Conservation (phyloP, 2,888 invertebrate species). For the Mimas tiliae region DNA sequence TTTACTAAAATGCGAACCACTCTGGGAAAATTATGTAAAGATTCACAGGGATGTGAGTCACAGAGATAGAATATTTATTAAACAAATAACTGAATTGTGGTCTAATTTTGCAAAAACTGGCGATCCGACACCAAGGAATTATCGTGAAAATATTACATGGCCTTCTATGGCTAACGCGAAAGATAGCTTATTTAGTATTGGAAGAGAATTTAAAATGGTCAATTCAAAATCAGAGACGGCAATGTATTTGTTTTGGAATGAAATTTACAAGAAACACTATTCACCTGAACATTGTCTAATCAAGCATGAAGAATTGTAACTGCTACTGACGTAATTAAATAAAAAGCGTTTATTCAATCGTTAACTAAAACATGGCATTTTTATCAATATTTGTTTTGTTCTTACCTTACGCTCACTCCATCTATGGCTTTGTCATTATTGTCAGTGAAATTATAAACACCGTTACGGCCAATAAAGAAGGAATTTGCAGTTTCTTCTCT, state of each 20-base stretch:
- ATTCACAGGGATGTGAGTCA: slow-evolving; percentile 48
- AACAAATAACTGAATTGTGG: slow-evolving; percentile 72
- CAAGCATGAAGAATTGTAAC: slow-evolving; percentile 63
- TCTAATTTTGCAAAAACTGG: slow-evolving; percentile 79
- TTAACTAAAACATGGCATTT: too few species aligned
- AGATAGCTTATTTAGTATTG: slow-evolving; percentile 57
- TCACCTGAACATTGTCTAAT: slow-evolving; percentile 47
- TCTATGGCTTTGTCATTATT: slow-evolving; percentile 76
- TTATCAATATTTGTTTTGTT: not conserved
- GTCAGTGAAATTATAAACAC: slow-evolving; percentile 65
- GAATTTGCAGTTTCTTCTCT: slow-evolving; percentile 70
- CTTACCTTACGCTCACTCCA: slow-evolving; percentile 69
- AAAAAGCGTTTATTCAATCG: too few species aligned
- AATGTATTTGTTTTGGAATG: slow-evolving; percentile 68
- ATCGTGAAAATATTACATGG: slow-evolving; percentile 56
- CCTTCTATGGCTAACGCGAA: slow-evolving; percentile 54
- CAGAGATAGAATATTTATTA: slow-evolving; percentile 66
- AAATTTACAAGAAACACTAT: slow-evolving; percentile 63
- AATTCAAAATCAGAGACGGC: slow-evolving; percentile 53
- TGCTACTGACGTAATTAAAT: too few species aligned
- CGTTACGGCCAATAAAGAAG: slow-evolving; percentile 60
- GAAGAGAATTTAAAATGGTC: slow-evolving; percentile 52
- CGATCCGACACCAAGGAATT: slow-evolving; percentile 58
- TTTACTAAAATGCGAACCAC: slow-evolving; percentile 73
- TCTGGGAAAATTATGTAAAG: slow-evolving; percentile 64